Conservation (phyloP, 1,140 invertebrate species). For the Diachasmimorpha longicaudata region DNA sequence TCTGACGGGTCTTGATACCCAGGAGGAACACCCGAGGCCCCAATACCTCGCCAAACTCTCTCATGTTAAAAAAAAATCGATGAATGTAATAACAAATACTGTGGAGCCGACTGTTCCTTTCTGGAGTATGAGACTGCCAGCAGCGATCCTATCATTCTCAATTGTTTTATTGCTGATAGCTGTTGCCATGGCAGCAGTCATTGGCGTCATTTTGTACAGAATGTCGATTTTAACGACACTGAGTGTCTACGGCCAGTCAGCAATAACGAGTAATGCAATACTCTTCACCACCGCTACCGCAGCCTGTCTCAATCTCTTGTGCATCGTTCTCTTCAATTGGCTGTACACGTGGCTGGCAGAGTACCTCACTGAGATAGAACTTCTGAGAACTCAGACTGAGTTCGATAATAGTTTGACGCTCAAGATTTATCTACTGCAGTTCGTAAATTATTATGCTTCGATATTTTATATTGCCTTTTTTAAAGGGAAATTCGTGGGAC, state of each 20-base stretch:
- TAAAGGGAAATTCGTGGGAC: slow-evolving; percentile 92
- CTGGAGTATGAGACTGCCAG: slow-evolving; percentile 85
- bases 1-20: slow-evolving; percentile 83
- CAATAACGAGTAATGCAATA: slow-evolving; percentile 76
- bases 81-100: slow-evolving; percentile 79
- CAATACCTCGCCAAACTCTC: slow-evolving; percentile 78
- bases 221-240: slow-evolving; percentile 84
- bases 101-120: slow-evolving; percentile 85
- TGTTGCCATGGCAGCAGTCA: slow-evolving; percentile 83
- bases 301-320: slow-evolving; percentile 84
- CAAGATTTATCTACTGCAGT: slow-evolving; percentile 97
- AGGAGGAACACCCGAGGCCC: slow-evolving; percentile 88
- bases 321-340: slow-evolving; percentile 88
- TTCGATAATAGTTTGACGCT: slow-evolving; percentile 96
- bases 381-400: slow-evolving; percentile 94
- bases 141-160: slow-evolving; percentile 83
- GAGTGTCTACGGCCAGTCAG: slow-evolving; percentile 66
- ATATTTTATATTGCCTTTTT: slow-evolving; percentile 99
- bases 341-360: slow-evolving; percentile 89
- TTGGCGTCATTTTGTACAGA: slow-evolving; percentile 90
- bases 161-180: slow-evolving; percentile 78
- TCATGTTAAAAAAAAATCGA: slow-evolving; percentile 72
- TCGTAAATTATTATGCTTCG: slow-evolving; percentile 98
- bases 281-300: slow-evolving; percentile 85
- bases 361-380: slow-evolving; percentile 91